Evolutionary conservation across 2,113 vertebrate genomes (phyloP).

Genomic region (Salminus brasiliensis): DNA sequence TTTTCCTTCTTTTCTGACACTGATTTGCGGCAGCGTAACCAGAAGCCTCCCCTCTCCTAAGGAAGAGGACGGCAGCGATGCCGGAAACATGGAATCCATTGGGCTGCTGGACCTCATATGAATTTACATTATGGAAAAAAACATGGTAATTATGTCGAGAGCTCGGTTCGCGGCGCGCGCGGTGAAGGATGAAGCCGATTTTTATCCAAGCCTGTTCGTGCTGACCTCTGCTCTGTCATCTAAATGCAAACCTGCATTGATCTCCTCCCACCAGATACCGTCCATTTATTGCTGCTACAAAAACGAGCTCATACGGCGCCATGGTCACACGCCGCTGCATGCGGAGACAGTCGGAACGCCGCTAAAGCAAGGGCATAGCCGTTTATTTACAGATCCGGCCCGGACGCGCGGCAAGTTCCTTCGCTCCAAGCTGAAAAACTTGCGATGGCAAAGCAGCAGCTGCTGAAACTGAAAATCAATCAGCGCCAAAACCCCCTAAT

Average conservation of each 20-base stretch:
- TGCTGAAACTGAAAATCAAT: constrained; percentile 11
- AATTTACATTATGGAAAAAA: not conserved
- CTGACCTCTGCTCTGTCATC: constrained; percentile 29
- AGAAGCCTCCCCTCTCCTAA: no score
- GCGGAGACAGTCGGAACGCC: not conserved
- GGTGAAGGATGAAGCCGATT: constrained; percentile 22
- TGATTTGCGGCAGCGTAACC: no score
- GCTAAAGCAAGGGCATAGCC: constrained; percentile 1
- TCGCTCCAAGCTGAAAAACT: no score
- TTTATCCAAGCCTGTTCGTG: not conserved
- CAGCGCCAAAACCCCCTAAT: constrained; percentile 25
- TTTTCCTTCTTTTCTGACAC: no score
- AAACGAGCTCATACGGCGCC: not conserved
- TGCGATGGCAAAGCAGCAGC: constrained; percentile 10
- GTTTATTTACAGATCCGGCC: not conserved
- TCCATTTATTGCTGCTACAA: constrained; percentile 10
- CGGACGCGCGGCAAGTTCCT: not conserved
- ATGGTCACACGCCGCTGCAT: not conserved
- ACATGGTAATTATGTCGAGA: not conserved
- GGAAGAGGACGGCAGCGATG: not conserved
- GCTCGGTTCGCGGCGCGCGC: not conserved
- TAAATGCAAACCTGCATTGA: constrained; percentile 50
- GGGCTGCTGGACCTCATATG: not conserved
- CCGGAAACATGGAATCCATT: not conserved
- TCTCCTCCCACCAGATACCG: constrained; percentile 13